Conservation (phyloP, 2,888 invertebrate genomes). For the Acronicta psi region DNA sequence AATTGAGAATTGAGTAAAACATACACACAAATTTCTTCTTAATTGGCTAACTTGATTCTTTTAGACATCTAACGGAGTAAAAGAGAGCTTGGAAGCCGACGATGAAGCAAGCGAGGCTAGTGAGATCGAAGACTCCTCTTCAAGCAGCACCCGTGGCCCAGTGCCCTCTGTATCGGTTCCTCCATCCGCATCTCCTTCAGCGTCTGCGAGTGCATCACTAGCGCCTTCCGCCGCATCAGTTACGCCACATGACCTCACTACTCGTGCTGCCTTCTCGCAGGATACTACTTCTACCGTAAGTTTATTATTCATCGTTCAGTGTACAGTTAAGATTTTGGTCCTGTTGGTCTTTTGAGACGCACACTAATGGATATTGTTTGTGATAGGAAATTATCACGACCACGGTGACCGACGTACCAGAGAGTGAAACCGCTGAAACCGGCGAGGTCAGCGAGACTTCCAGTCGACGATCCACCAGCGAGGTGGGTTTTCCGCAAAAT, state of each 20-base stretch:
- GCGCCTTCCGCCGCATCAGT: constrained; percentile 67
- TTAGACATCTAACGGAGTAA: constrained; percentile 83
- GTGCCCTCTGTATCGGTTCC: constrained; percentile 67
- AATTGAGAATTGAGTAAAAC: neutral
- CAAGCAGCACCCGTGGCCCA: constrained; percentile 61
- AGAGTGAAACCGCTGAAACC: constrained; percentile 80
- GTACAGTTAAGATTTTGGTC: neutral
- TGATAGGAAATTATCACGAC: constrained; percentile 81
- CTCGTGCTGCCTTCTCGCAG: constrained; percentile 73
- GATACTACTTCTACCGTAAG: constrained; percentile 82
- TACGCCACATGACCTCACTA: constrained; percentile 74
- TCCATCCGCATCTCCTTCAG: constrained; percentile 66
- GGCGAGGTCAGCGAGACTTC: constrained; percentile 81
- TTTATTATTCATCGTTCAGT: constrained; percentile 16
- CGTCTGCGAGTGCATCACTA: constrained; percentile 67
- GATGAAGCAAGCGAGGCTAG: constrained; percentile 80
- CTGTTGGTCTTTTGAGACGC: neutral
- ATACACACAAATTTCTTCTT: neutral
- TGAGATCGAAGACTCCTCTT: constrained; percentile 69
- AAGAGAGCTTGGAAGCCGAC: constrained; percentile 81
- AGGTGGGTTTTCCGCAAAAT: constrained; percentile 62
- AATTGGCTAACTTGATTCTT: constrained; percentile 4
- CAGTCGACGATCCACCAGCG: constrained; percentile 83
- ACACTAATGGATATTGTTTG: neutral
- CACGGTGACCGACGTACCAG: constrained; percentile 81